Evolutionary conservation across 2,797 vertebrate genomes (phyloP), one percentile per base, ranked within the genome.

Genomic region (Macrochelys suwanniensis): DNA sequence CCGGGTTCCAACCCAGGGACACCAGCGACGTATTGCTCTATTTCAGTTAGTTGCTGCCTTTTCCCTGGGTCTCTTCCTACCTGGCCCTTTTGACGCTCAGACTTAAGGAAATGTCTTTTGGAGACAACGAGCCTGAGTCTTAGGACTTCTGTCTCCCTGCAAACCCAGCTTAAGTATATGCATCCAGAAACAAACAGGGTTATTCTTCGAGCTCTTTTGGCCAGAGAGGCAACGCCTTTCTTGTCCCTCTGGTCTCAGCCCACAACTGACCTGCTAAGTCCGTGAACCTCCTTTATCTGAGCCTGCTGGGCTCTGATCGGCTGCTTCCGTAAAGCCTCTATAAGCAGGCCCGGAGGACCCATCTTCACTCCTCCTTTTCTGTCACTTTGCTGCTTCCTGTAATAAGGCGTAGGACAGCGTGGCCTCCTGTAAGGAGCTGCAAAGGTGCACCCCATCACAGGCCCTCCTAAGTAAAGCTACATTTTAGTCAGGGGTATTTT

Each of bases 1-100:
- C n/a, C 1, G 3, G 65, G n/a, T 71, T 71, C 37, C 37, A 71
- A 12, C 37, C 9, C 65, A 37, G n/a, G 19, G 21, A 42, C n/a
- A 68, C n/a, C 33, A 33, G 59, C 1, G 2, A 61, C 1, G 2
- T 33, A 33, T 33, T 61, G 59, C 59, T 61, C 7, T 1, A 7
- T 61, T 61, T 61, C 31, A 61, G 33, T 65, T 65, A 17, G 33
- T 68, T 68, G 65, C n/a, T 68, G n/a, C n/a, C 37, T 37, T n/a
- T 68, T 68, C n/a, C 17, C 15, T 68, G 33, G 59, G 17, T 68
- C 17, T 68, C 17, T 37, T 68, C n/a, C 65, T 37, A 37, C 2
- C n/a, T 68, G 65, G 16, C n/a, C n/a, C 17, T 17, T 68, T 68
- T n/a, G 15, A 37, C 8, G 16, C 19, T 71, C 19, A 71, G 19